Percentiles rank a stretch among this genome's conserved stretches.
Evolutionary conservation across 2,888 invertebrate species (phyloP).

Genomic region (Galerucella nymphaeae): DNA sequence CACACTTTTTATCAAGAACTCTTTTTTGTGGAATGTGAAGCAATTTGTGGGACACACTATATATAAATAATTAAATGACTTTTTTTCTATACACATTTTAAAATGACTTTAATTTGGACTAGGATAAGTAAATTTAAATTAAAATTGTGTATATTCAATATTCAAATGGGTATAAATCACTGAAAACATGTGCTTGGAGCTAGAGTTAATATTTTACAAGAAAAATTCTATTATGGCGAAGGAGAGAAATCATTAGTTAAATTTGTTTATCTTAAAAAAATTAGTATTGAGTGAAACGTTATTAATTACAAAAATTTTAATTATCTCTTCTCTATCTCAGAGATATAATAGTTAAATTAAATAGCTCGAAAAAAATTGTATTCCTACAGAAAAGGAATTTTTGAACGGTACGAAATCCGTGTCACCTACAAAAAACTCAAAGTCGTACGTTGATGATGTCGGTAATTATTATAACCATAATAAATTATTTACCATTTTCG

Average conservation of each 20-base stretch:
- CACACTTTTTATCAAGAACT: too few relatives aligned
- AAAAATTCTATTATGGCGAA: not conserved
- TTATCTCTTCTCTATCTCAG: not conserved
- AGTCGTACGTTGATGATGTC: conserved; percentile 20
- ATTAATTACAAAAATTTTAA: not conserved
- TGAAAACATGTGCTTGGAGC: not conserved
- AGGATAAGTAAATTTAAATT: too few relatives aligned
- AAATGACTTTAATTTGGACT: too few relatives aligned
- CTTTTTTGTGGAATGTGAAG: too few relatives aligned
- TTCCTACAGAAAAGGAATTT: conserved; percentile 1
- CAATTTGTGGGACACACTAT: too few relatives aligned
- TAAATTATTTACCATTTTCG: conserved; percentile 20
- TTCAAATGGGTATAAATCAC: too few relatives aligned
- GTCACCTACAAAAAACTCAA: conserved; percentile 25
- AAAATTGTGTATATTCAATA: too few relatives aligned
- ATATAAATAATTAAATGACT: too few relatives aligned
- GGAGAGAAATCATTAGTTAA: not conserved
- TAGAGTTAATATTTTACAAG: not conserved
- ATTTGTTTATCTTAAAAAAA: not conserved
- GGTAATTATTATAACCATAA: conserved; percentile 27
- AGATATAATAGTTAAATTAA: not conserved
- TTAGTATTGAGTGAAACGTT: not conserved
- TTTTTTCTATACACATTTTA: too few relatives aligned
- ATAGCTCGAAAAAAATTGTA: not conserved
- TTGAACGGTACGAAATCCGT: conserved; percentile 18